A percentile compares a stretch with the other conserved stretches of the same genome.
These are phyloP conservation scores for Drosophila bunnanda DNA, from an alignment of 2,888 invertebrate species.

Conservation along the genomic window DNA sequence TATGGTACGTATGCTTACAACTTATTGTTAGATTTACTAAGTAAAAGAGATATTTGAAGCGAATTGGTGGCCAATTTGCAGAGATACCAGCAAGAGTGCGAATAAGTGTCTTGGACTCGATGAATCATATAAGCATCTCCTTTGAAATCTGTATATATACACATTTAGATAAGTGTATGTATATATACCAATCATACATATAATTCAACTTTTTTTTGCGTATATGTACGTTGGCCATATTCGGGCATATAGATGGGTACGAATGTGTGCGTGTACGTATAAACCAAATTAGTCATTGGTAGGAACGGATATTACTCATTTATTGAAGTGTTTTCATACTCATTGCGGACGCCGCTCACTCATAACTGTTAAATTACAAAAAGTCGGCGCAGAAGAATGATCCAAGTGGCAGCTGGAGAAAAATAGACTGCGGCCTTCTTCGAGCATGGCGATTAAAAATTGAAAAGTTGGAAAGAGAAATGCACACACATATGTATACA, in stretches of 20 bases:
- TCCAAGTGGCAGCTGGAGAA: conserved; percentile 36
- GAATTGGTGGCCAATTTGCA: conserved; percentile 5
- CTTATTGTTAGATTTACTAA: not conserved
- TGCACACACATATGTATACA: conserved; percentile 29
- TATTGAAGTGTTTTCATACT: conserved; percentile 42
- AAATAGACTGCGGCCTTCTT: conserved; percentile 21
- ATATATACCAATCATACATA: conserved; percentile 26
- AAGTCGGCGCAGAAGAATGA: conserved; percentile 15
- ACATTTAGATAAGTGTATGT: conserved; percentile 45
- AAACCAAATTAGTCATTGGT: conserved; percentile 50
- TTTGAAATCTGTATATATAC: conserved; percentile 44
- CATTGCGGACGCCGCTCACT: conserved; percentile 23
- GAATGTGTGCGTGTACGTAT: conserved; percentile 46
- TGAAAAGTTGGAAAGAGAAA: conserved; percentile 47
- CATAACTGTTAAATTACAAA: conserved; percentile 36
- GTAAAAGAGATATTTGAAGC: not conserved
- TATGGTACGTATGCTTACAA: conserved; percentile 58
- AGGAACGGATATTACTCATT: conserved; percentile 50
- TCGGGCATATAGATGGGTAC: conserved; percentile 41
- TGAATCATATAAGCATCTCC: conserved; percentile 56
- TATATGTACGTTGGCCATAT: conserved; percentile 40
- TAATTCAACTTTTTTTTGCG: conserved; percentile 29
- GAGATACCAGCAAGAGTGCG: conserved; percentile 18
- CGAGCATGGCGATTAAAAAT: conserved; percentile 31
- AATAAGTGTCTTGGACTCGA: conserved; percentile 43